These are phyloP conservation scores for Porites divaricata DNA, from an alignment of 92 coral and sea anemone species.

Conservation along the genomic window DNA sequence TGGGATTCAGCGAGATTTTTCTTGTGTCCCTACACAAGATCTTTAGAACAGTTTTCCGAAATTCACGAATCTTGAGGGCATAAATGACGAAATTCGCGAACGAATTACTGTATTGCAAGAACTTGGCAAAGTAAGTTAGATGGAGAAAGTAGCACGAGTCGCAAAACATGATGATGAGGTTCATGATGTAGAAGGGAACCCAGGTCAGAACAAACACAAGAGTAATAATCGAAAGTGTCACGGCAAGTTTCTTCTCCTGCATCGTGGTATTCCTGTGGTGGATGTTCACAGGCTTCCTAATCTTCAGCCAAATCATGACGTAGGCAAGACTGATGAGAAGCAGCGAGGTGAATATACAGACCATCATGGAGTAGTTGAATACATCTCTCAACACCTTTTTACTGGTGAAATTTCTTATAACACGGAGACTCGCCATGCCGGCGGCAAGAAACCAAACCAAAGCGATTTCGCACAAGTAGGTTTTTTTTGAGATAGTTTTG, in stretches of 20 bases:
- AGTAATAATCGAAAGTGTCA: slow-evolving; percentile 76
- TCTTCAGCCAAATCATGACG: slow-evolving; percentile 73
- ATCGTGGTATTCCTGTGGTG: slow-evolving; percentile 70
- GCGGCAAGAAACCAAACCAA: slow-evolving; percentile 80
- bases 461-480: slow-evolving; percentile 68
- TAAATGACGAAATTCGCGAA: slow-evolving; percentile 81
- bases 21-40: slow-evolving; percentile 47
- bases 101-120: slow-evolving; percentile 84
- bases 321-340: slow-evolving; percentile 68
- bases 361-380: slow-evolving; percentile 72
- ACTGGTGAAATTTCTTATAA: slow-evolving; percentile 57
- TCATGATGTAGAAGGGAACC: slow-evolving; percentile 84
- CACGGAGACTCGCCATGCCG: slow-evolving; percentile 61
- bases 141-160: slow-evolving; percentile 49
- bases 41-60: slow-evolving; percentile 66
- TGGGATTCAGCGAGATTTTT: neutral
- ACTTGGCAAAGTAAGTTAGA: slow-evolving; percentile 72
- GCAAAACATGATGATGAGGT: slow-evolving; percentile 72
- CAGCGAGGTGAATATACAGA: slow-evolving; percentile 63
- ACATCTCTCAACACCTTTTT: slow-evolving; percentile 13
- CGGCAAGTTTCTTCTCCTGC: slow-evolving; percentile 83
- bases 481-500: slow-evolving; percentile 49
- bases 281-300: slow-evolving; percentile 59
- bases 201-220: slow-evolving; percentile 77
- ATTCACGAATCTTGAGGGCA: slow-evolving; percentile 83